Percentiles rank a stretch among this genome's conserved stretches.
These are phyloP conservation scores for Sialis lutaria DNA, from an alignment of 2,888 invertebrate genomes.

Conservation along the genomic window DNA sequence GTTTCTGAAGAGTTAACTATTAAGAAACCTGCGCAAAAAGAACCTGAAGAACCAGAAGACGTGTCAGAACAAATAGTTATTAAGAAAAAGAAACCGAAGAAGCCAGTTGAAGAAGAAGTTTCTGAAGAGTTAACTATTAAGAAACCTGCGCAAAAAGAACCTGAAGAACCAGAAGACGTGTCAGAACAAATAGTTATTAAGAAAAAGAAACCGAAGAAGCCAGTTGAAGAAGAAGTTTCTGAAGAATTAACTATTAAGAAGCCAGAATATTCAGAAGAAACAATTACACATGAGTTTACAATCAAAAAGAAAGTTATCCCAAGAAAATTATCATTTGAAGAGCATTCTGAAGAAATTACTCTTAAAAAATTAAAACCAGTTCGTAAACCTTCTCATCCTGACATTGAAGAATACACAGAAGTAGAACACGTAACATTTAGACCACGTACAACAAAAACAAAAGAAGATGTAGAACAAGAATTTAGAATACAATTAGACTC, in stretches of 20 bases:
- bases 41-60: constrained; percentile 14
- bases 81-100: constrained; percentile 13
- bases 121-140: constrained; percentile 18
- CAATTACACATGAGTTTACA: constrained; percentile 30
- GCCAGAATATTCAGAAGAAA: constrained; percentile 13
- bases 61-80: constrained; percentile 17
- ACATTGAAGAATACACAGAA: constrained; percentile 55
- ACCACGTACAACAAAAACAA: constrained; percentile 56
- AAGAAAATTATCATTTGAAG: constrained; percentile 31
- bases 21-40: constrained; percentile 12
- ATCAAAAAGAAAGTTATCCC: constrained; percentile 32
- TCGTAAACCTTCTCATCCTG: constrained; percentile 40
- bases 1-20: constrained; percentile 17
- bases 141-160: constrained; percentile 11
- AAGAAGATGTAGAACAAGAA: constrained; percentile 79
- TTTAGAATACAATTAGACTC: constrained; percentile 73
- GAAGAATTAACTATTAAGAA: constrained; percentile 14
- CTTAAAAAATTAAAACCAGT: constrained; percentile 55
- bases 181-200: constrained; percentile 16
- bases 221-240: constrained; percentile 12
- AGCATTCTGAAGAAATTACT: constrained; percentile 48
- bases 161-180: constrained; percentile 14
- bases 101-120: constrained; percentile 15
- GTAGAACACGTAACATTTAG: constrained; percentile 66
- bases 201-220: constrained; percentile 15